Percentiles rank a stretch among this genome's conserved stretches.
Evolutionary conservation across 2,888 invertebrate genomes (phyloP).

Genomic region (Pristionchus maxplancki): DNA sequence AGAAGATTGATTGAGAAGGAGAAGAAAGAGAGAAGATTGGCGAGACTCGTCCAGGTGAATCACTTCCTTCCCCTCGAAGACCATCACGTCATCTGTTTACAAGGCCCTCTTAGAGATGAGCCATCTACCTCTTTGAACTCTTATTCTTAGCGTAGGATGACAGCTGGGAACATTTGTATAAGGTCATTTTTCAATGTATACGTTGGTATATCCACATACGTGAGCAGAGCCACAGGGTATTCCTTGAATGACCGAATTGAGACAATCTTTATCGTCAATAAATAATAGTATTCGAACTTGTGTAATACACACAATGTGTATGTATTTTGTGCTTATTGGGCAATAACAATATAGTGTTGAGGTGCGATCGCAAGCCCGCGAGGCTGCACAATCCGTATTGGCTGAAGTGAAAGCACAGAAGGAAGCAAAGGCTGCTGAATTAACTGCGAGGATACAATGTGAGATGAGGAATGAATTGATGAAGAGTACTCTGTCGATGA

Average conservation of each 20-base stretch:
- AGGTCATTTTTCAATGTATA: too few species aligned
- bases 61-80: neutral
- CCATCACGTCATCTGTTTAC: neutral
- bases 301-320: too few species aligned
- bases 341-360: constrained; percentile 13
- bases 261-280: too few species aligned
- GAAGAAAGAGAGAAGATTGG: constrained; percentile 51
- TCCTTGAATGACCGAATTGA: too few species aligned
- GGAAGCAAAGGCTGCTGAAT: constrained; percentile 17
- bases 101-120: neutral
- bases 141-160: constrained; percentile 1
- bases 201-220: too few species aligned
- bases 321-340: too few species aligned
- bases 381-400: constrained; percentile 30
- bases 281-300: too few species aligned
- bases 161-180: too few species aligned
- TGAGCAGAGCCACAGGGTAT: too few species aligned
- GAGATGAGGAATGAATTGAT: constrained; percentile 6
- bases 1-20: constrained; percentile 45
- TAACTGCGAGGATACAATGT: neutral
- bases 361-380: constrained; percentile 44
- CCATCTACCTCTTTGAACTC: neutral
- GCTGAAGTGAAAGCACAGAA: constrained; percentile 38
- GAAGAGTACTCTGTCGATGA: constrained; percentile 21
- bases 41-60: constrained; percentile 48